Evolutionary conservation across 2,888 invertebrate genomes (phyloP).

Genomic region (Acleris cristana): DNA sequence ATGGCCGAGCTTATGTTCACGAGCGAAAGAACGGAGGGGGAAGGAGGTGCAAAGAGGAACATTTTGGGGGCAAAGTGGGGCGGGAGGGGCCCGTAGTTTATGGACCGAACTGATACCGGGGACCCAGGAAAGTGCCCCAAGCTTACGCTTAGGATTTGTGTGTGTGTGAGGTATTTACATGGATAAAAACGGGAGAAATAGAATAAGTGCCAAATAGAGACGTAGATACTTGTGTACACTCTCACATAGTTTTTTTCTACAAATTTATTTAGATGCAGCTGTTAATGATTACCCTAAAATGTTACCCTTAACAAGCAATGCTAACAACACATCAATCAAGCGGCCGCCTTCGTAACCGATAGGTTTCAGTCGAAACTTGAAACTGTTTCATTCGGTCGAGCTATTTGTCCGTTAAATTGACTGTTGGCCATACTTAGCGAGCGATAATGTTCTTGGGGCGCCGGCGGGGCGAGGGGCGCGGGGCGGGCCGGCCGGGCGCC

Average conservation of each 20-base stretch:
- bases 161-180: constrained; percentile 73
- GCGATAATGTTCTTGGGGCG: constrained; percentile 67
- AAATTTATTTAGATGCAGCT: neutral
- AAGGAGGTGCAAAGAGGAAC: constrained; percentile 50
- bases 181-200: constrained; percentile 57
- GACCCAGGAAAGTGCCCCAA: constrained; percentile 74
- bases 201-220: constrained; percentile 43
- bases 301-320: constrained; percentile 3
- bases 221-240: neutral
- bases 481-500: constrained; percentile 50
- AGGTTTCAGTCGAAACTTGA: constrained; percentile 49
- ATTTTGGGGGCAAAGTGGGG: constrained; percentile 41
- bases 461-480: constrained; percentile 57
- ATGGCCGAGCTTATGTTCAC: constrained; percentile 74
- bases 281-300: constrained; percentile 3
- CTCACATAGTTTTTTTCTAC: neutral
- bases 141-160: constrained; percentile 78
- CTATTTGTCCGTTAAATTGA: constrained; percentile 74
- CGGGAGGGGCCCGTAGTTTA: constrained; percentile 66
- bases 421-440: constrained; percentile 78
- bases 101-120: constrained; percentile 80
- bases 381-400: constrained; percentile 65
- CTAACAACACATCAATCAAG: constrained; percentile 22
- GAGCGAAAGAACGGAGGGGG: constrained; percentile 62
- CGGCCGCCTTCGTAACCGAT: constrained; percentile 21